Evolutionary conservation across 2,113 vertebrate species (phyloP), one percentile per base, ranked within the genome.

Genomic region (Ochotona princeps): DNA sequence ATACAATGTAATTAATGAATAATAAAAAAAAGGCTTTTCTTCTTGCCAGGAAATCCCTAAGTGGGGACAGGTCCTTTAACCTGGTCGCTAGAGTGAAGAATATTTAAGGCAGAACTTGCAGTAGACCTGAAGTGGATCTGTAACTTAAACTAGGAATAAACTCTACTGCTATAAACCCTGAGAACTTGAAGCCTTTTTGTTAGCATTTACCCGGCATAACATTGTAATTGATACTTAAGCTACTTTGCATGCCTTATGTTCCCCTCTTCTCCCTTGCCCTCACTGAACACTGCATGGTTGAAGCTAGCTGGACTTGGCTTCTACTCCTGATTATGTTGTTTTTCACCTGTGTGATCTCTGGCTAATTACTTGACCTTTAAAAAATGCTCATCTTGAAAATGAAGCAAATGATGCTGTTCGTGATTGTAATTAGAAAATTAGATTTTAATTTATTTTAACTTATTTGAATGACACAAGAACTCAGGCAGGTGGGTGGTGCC

Each of bases 261-360:
- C 70, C 80, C 49, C 54, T 91, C 38, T 79, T 51, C 23, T 91
- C 12, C 7, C 72, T 49, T 51, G 30, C 54, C 20, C 92, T 80
- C 69, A 26, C 26, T n/a, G 32, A 86, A 87, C 70, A 60, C 6
- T 28, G 1, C 26, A 60, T 23, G 5, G 20, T 23, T 23, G 17
- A 93, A 87, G 28, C 7, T 35, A 44, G 15, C 12, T 75, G 17
- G 6, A 75, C 49, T 91, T 85, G 18, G 30, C 35, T 91, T 70
- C 83, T 60, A n/a, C 51, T 49, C 44, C 35, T 14, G 44, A 44
- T 15, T 73, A 44, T 35, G 38, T 7, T 23, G n/a, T 73, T 81
- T 86, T 90, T 91, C 44, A 86, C 38, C 65, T 86, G 18, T 86
- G 66, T 92, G 23, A 94, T 15, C 63, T 87, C 66, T n/a, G 79